Evolutionary conservation across 2,797 vertebrate genomes (phyloP), one percentile per base, ranked within the genome.

Genomic region (Anabas testudineus): DNA sequence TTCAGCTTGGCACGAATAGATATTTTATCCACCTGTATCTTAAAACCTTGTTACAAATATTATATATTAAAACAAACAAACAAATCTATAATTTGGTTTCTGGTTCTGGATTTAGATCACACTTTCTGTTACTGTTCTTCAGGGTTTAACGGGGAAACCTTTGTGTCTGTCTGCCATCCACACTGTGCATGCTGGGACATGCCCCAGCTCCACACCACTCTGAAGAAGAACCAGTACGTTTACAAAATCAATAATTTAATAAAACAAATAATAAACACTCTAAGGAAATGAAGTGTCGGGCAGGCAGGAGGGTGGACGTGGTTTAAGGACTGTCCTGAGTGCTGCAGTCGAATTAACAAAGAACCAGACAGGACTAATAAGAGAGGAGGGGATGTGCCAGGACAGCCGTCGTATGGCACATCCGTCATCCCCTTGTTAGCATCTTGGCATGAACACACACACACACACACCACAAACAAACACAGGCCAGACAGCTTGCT

Each of bases 351-450:
- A 77, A 73, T 32, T 47, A 74, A 76, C 68, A 56, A 57, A 28
- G 57, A 47, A 67, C 7, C 66, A 68, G 72, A 76, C 67, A 41
- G 78, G 4, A 14, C 47, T 41, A 68, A 73, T 51, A 3, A 69
- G 58, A 47, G 56, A 56, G 61, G 63, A 74, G 68, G 76, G 54
- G 77, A 10, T 10, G 70, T 43, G 62, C 71, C 67, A 70, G 83
- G 69, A 60, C 36, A 12, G 34, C 39, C 36, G 66, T 56, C 47
- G 21, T 19, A 68, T 65, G 76, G 65, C 68, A 62, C 83, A 87
- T 90, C 83, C 82, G 34, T 89, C 91, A 87, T 73, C 72, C 56
- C 67, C 90, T 90, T 59, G 85, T 91, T 91, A 90, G 82, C 76
- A 76, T 81, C 79, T 81, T 81, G 81, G 86, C 80, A 71, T 16